Evolutionary conservation across 2,797 vertebrate species (phyloP), one percentile per base, ranked within the genome.

Genomic region (Danio kyathit): DNA sequence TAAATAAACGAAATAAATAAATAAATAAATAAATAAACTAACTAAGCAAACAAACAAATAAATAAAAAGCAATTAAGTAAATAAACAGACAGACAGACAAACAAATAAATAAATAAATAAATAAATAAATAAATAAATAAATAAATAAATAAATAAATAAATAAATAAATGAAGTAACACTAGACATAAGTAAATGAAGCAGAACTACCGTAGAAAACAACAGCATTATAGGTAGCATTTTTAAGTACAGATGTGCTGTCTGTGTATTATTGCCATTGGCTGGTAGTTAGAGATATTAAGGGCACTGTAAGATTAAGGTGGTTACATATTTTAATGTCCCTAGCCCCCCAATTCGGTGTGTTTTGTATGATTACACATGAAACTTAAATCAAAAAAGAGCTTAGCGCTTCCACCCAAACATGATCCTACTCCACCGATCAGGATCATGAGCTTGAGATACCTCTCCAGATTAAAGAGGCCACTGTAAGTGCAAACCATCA

Each of bases 241-340:
- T 41, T 16, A 63, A 19, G 1, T 5, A 54, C 29, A 21, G 19
- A 56, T 43, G 7, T 56, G 51, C 13, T 41, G n/a, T 52, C 46
- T 43, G 60, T 51, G 40, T 72, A 10, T 44, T 17, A 71, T 70
- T 41, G 49, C 9, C 49, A 17, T 52, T 70, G 67, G 16, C 29
- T 41, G 13, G 48, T 52, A 69, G 16, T 54, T 70, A 70, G 64
- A 66, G 11, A 48, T 67, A 66, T 66, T 76, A 11, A 54, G 9
- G 40, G 10, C 61, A 66, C n/a, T 56, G 60, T 56, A 60, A 65
- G 49, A 65, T 65, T 56, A 44, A 56, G 9, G 10, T 54, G 38
- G 44, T 49, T 60, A 40, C 38, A 29, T 4, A 7, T 54, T 52
- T 44, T 9, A 40, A 43, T 56, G 38, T 19, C 7, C 16, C 49